Conservation (phyloP, 2,797 vertebrate genomes). For the Sebastes iracundus region DNA sequence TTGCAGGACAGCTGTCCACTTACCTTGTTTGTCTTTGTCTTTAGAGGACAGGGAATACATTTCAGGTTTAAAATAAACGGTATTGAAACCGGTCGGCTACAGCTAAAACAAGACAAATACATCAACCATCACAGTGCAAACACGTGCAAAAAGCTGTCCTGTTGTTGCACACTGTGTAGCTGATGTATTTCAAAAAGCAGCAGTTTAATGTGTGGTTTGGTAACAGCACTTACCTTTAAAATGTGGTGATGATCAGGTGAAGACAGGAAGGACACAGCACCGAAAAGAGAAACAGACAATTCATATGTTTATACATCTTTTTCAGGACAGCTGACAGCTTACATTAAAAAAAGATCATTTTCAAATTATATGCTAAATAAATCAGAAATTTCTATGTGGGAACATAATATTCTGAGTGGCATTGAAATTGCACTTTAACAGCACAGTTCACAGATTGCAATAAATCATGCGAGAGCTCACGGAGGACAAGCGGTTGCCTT, state of each 20-base stretch:
- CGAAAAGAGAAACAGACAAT: constrained; percentile 36
- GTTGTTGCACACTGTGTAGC: not conserved
- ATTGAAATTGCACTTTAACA: constrained; percentile 11
- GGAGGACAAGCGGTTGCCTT: constrained; percentile 20
- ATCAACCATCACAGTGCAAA: not conserved
- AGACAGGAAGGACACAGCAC: constrained; percentile 24
- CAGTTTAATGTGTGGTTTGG: not conserved
- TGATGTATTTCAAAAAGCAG: not conserved
- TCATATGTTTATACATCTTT: constrained; percentile 3
- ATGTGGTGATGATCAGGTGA: constrained; percentile 13
- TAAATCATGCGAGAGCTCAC: constrained; percentile 23
- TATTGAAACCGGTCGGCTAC: not conserved
- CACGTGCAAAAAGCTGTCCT: not conserved
- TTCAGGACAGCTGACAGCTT: constrained; percentile 16
- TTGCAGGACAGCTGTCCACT: constrained; percentile 17
- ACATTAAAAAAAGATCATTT: not conserved
- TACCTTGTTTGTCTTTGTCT: constrained; percentile 51
- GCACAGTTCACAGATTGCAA: not conserved
- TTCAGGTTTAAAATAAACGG: not conserved
- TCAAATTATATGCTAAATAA: not conserved
- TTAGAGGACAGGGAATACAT: constrained; percentile 11
- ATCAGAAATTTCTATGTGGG: not conserved
- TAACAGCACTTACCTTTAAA: constrained; percentile 74
- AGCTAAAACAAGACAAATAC: not conserved
- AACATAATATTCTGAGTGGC: not conserved